These are phyloP conservation scores for Eristalis arbustorum DNA, from an alignment of 2,888 invertebrate genomes.

Conservation along the genomic window DNA sequence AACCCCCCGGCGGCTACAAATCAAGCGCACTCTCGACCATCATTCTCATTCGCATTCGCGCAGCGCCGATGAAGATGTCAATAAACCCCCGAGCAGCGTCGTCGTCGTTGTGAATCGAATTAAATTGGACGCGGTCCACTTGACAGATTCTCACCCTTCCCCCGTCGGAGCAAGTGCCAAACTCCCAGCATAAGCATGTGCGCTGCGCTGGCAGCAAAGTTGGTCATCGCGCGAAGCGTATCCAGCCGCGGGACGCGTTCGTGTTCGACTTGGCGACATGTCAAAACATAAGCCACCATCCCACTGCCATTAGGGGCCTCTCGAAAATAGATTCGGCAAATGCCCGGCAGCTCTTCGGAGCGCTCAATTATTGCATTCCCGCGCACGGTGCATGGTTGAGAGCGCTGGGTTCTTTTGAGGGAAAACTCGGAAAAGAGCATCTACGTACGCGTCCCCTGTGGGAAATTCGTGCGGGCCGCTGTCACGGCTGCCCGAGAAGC, in stretches of 20 bases:
- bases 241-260: slow-evolving; percentile 28
- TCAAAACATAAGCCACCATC: slow-evolving; percentile 42
- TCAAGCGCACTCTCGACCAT: slow-evolving; percentile 19
- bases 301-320: slow-evolving; percentile 28
- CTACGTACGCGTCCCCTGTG: neutral
- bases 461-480: neutral
- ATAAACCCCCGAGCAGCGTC: slow-evolving; percentile 35
- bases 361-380: neutral
- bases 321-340: slow-evolving; percentile 43
- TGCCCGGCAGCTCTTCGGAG: neutral
- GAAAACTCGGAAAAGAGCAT: neutral
- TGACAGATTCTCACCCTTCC: neutral
- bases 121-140: slow-evolving; percentile 6
- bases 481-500: neutral
- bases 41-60: neutral
- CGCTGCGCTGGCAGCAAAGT: neutral
- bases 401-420: neutral
- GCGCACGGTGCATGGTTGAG: neutral
- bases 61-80: slow-evolving; percentile 40
- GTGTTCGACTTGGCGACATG: slow-evolving; percentile 52
- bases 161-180: neutral
- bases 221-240: slow-evolving; percentile 34
- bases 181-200: neutral
- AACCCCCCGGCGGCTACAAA: slow-evolving; percentile 9
- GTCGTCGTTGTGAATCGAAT: slow-evolving; percentile 8